Conservation (phyloP, 2,888 invertebrate species). For the Pachydiplax longipennis region DNA sequence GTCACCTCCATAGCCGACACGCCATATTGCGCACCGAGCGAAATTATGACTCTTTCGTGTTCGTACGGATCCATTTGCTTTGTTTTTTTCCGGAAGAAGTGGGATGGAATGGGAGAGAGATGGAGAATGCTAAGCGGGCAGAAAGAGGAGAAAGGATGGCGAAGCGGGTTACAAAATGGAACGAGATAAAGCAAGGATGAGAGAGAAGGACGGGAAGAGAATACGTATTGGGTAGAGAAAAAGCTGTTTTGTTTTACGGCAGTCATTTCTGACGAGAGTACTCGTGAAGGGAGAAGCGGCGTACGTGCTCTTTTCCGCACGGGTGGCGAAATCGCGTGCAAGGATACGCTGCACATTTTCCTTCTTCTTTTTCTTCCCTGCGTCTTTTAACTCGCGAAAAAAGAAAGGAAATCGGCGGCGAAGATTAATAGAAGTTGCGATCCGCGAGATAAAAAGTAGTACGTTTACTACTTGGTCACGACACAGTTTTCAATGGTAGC, state of each 20-base stretch:
- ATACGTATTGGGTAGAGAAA: background rate
- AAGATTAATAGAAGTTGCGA: background rate
- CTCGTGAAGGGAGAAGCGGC: background rate
- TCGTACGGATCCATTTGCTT: too few relatives aligned
- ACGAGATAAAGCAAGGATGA: background rate
- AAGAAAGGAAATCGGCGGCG: background rate
- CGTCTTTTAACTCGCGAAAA: background rate
- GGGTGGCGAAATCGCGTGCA: background rate
- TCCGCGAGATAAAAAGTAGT: background rate
- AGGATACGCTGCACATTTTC: background rate
- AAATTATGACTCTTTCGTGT: too few relatives aligned
- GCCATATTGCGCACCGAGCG: too few relatives aligned
- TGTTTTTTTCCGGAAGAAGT: too few relatives aligned
- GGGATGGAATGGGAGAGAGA: too few relatives aligned
- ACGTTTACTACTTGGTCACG: background rate
- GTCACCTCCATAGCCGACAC: too few relatives aligned
- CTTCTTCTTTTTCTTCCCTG: background rate
- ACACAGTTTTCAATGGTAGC: background rate
- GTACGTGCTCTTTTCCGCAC: background rate
- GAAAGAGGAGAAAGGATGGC: background rate
- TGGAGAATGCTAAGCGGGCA: too few relatives aligned
- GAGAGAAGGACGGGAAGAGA: background rate
- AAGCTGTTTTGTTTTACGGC: conserved; percentile 31
- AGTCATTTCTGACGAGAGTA: conserved; percentile 20
- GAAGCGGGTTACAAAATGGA: background rate